Evolutionary conservation across 2,888 invertebrate species (phyloP), one percentile per base, ranked within the genome.

Genomic region (Candidula unifasciata): DNA sequence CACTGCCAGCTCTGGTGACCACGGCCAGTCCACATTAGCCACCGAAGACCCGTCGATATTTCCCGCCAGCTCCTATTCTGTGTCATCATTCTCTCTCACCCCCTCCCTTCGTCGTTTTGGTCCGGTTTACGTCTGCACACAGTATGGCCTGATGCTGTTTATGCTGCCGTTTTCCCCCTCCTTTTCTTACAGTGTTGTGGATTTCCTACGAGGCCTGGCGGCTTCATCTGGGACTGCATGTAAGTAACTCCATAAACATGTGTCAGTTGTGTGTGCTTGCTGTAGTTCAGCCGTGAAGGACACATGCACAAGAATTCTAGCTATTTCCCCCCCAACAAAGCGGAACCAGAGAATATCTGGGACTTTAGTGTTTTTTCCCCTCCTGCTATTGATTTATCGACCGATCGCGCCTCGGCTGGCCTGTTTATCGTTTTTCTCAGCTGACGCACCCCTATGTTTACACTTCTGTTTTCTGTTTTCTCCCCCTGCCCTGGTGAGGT

Each of bases 1-100:
- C 80, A 69, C 69, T 80, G 44, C 80, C 54, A 44, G 33, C 69
- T 52, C 69, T 80, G 69, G 80, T 80, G 69, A 69, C 64, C 64
- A 35, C 37, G 57, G 60, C 78, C 37, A 68, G 30, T 66, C 44
- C 79, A 37, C 60, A 80, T 44, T 68, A 54, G 69, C 80, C 73
- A 60, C 57, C 37, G 35, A 37, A 37, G 73, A 35, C 35, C 71
- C 37, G 33, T 71, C 81, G 73, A 73, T 73, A 71, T 81, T 71
- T 64, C 57, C 30, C 60, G 80, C 71, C 54, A 57, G 35, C 54
- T 10, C 24, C 54, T 52, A 27, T 80, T 52, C 68, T 18, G 27
- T 37, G 18, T 77, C 24, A 27, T 35, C 60, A 10, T 6, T 27
- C 64, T 78, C n/a, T 52, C 27, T 37, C 78, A 60, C 66, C 60